phyloP scores from a whole-genome alignment of 2,113 vertebrate genomes.

The human region GRCh38 chr21:21298001-21298500 shows the following conservation, averaged over 20 bases:
- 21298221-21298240: not conserved
- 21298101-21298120: not conserved
- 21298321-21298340: not conserved
- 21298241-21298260: not conserved
- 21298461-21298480: not conserved
- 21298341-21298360: not conserved
- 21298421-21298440: not conserved
- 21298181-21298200: not conserved
- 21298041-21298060: not conserved
- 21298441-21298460: not conserved
- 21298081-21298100: not conserved
- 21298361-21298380: not conserved
- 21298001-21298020: not conserved
- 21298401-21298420: not conserved
- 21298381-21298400: not conserved
- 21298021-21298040: not conserved
- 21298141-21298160: not conserved
- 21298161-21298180: not conserved
- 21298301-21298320: not conserved
- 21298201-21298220: not conserved
- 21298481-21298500: not conserved
- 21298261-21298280: not conserved
- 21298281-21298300: not conserved
- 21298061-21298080: not conserved
- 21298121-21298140: not conserved